Evolutionary conservation across 1,140 invertebrate species (phyloP).

Genomic region (Drosophila ironensis): DNA sequence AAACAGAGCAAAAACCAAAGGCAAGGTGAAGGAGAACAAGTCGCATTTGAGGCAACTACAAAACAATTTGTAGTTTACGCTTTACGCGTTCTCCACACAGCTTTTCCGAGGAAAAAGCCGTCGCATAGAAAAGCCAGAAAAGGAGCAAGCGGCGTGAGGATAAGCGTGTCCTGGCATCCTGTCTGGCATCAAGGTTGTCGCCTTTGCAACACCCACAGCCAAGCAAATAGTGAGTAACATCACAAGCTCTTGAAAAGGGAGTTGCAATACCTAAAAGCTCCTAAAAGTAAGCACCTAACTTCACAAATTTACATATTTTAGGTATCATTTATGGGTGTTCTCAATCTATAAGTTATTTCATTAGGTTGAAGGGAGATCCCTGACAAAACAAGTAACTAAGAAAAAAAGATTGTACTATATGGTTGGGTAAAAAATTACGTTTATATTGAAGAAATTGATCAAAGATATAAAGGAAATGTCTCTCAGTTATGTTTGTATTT

Average conservation of each 20-base stretch:
- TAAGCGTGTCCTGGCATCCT: slow-evolving; percentile 37
- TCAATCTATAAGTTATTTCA: too few species aligned
- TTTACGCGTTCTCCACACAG: slow-evolving; percentile 50
- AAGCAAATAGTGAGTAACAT: slow-evolving; percentile 74
- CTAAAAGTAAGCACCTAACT: too few species aligned
- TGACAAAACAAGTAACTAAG: too few species aligned
- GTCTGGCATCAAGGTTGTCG: background rate
- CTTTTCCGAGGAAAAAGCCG: slow-evolving; percentile 24
- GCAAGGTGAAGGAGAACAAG: slow-evolving; percentile 16
- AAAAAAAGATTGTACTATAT: too few species aligned
- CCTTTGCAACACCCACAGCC: slow-evolving; percentile 21
- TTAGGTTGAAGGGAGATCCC: too few species aligned
- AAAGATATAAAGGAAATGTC: too few species aligned
- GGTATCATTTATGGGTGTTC: too few species aligned
- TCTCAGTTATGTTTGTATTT: too few species aligned
- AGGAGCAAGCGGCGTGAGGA: slow-evolving; percentile 11
- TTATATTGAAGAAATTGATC: too few species aligned
- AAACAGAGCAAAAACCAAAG: background rate
- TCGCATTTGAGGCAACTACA: slow-evolving; percentile 42
- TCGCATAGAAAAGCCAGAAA: slow-evolving; percentile 1
- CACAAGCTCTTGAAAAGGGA: slow-evolving; percentile 66
- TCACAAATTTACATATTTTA: too few species aligned
- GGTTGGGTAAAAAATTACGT: too few species aligned
- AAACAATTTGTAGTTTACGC: slow-evolving; percentile 77
- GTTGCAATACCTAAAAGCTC: too few species aligned